Evolutionary conservation across 2,888 invertebrate species (phyloP).

Genomic region (Zelleria hepariella): DNA sequence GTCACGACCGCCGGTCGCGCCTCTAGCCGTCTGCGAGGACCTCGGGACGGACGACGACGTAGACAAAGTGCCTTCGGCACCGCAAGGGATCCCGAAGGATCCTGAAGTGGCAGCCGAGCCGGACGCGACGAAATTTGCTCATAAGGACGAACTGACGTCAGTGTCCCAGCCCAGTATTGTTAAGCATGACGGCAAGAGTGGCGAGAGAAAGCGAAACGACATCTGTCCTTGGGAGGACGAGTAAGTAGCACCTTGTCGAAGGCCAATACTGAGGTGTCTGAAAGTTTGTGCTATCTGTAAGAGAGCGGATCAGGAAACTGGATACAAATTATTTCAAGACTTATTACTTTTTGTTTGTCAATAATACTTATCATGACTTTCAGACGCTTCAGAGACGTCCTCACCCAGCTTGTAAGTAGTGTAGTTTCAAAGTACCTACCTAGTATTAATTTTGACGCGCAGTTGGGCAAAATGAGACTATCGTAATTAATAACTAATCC

Average conservation of each 20-base stretch:
- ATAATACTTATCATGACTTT: not conserved
- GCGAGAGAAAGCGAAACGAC: conserved; percentile 76
- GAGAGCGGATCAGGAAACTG: no score
- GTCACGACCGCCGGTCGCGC: conserved; percentile 66
- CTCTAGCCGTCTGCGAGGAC: conserved; percentile 78
- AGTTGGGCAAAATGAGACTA: not conserved
- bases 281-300: not conserved
- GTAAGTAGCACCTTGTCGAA: conserved; percentile 73
- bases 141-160: conserved; percentile 54
- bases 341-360: no score
- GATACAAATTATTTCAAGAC: no score
- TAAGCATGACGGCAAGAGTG: conserved; percentile 47
- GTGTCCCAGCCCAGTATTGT: conserved; percentile 41
- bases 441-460: not conserved
- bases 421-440: not conserved
- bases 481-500: no score
- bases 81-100: conserved; percentile 29
- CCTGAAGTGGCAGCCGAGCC: conserved; percentile 24
- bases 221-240: conserved; percentile 97
- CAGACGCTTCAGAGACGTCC: not conserved
- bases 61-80: conserved; percentile 67
- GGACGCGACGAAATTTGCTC: conserved; percentile 52
- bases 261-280: not conserved
- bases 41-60: conserved; percentile 77
- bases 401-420: not conserved